Conservation (phyloP, 2,888 invertebrate species). For the Pachliopta kotzebuea region DNA sequence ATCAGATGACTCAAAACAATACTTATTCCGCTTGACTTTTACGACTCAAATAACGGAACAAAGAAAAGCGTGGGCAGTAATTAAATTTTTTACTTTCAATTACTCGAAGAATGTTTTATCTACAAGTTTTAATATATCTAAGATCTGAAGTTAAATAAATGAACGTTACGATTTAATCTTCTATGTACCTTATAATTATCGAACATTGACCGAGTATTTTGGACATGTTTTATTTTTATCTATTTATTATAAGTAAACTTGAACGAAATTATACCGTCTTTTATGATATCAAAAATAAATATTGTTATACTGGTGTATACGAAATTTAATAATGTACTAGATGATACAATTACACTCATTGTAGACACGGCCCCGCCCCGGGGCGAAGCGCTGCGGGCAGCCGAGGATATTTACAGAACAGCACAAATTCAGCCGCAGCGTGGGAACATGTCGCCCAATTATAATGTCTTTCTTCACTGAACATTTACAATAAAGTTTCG, state of each 20-base stretch:
- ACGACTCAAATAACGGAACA: background rate
- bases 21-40: background rate
- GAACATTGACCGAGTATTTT: no score
- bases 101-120: no score
- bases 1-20: background rate
- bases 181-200: no score
- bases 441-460: conserved; percentile 18
- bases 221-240: no score
- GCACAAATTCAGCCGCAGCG: conserved; percentile 13
- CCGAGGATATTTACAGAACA: conserved; percentile 4
- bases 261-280: background rate
- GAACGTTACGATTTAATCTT: no score
- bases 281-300: background rate
- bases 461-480: conserved; percentile 10
- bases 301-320: background rate
- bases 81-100: no score
- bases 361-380: background rate
- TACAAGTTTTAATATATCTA: no score
- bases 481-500: conserved; percentile 23
- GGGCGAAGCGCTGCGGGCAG: background rate
- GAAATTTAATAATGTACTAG: background rate
- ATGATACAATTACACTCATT: background rate
- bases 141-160: no score
- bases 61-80: no score
- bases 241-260: background rate